Evolutionary conservation across 1,140 invertebrate genomes (phyloP), one percentile per base, ranked within the genome.

Genomic region (Drosophila funebris): DNA sequence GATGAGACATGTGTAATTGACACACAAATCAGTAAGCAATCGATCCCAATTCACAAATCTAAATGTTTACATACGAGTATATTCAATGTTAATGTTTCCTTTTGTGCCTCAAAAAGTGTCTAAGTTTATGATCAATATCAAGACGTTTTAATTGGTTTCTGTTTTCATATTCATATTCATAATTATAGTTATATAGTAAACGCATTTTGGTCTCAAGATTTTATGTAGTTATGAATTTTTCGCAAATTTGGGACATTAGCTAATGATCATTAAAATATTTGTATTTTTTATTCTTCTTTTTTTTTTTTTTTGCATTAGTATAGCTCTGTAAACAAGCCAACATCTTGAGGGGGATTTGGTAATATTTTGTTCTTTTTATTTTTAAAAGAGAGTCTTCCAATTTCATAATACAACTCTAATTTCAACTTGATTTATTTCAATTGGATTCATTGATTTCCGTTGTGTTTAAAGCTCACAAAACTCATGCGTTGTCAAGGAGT

Each of bases 201-300:
- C 83, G 83, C 83, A 76, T 76, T 88, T 87, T 87, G 83, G 83
- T 87, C 83, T 87, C 83, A 87, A 87, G 75, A 73, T 76, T 88
- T 73, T 39, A 69, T 41, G 36, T 66, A 69, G 48, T 74, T 41
- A 48, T 68, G 61, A 77, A 74, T 58, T 74, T 71, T 39, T 68
- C 68, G 68, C 57, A 41, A 57, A 61, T 54, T 71, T 29, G 48
- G 68, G 60, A 73, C 46, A 48, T 75, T 44, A 69, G 67, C 64
- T 82, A 61, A 74, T n/a, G 20, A 44, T 52, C n/a, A 52, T 44
- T 73, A 16, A 74, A 67, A 60, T 69, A 54, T 62, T 68, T 58
- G 24, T 39, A 36, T 50, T 52, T 13, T 11, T 41, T 6, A 27
- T 27, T 43, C 7, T 8, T 54, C 20, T 54, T 62, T 54, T 39